Evolutionary conservation across 2,888 invertebrate genomes (phyloP), one percentile per base, ranked within the genome.

Genomic region (Diabrotica balteata): DNA sequence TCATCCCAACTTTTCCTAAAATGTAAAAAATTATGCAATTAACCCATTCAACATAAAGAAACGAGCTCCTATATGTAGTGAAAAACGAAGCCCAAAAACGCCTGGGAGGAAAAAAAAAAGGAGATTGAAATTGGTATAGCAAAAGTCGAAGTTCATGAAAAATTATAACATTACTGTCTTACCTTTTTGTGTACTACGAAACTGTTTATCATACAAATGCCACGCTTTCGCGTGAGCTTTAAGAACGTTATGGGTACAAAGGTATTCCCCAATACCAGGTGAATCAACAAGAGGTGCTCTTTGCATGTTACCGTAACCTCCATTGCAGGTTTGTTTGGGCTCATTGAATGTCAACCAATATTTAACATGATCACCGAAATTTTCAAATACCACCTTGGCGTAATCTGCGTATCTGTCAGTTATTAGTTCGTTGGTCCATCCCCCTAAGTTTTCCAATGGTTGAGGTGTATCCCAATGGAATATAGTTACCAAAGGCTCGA

Each of bases 171-270:
- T 32, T 32, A 4, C 32, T 32, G 47, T 47, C 10, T 47, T 47
- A 47, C 47, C 47, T 47, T 47, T 47, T 47, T 61, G 52, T 50
- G 63, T 57, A 17, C 58, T 57, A 45, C 49, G 47, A 11, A 87
- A 92, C 73, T 88, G 84, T 51, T 85, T 81, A 63, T 90, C 84
- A 77, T 91, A 91, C 50, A 90, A 78, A 59, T 86, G 86, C 77
- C 89, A 93, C 1, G 86, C 89, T 63, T 85, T 86, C 0, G 89
- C 90, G 79, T 93, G 92, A 0, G 90, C 88, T 67, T 88, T 82
- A 22, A 93, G 80, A 63, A 89, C 82, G 76, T 90, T 89, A 77
- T 91, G 90, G 0, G 85, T 84, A 69, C 90, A 90, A 59, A 87
- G 79, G 80, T 92, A 92, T 59, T 88, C 88, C 0, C 86, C 88